Base-by-base conservation (phyloP, 2,888 invertebrate genomes). In the Melinaea marsaeus region DNA sequence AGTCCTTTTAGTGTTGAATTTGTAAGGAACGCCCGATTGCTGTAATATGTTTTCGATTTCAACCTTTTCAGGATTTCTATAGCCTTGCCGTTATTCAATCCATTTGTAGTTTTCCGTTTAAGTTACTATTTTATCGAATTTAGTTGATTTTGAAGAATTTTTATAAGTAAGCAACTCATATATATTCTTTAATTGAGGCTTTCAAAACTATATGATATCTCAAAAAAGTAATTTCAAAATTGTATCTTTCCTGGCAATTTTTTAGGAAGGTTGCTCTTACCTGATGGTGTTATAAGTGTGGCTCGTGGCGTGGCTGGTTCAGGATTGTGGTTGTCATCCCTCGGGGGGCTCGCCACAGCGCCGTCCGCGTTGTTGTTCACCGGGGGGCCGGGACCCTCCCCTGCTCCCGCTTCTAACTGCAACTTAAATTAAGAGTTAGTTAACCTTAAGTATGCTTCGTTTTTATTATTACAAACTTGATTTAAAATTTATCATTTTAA, bases 241-340 rank as follows among this genome's bases (percentile, higher is more conserved):
- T 22, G 22, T 22, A 22, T 22, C 1, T 22, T 22, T 22, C 22
- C 22, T 22, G 22, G 22, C 22, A 22, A 22, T 22, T 22, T 22
- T 22, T 22, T 22, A 22, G 22, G 1, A 22, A 0, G 7, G 13
- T 22, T 4, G 13, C 57, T 51, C 79, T 77, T 74, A 93, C 93
- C 93, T 75, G 91, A 87, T 37, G 93, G 91, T 4, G 92, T 91
- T 72, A 93, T 87, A 1, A 92, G 92, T 57, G 92, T 83, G 59
- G 90, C 79, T 9, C 85, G 74, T 3, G 77, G 76, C 0, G 87
- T 76, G 7, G 81, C 74, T 59, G 82, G 82, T 37, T 85, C 81
- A 0, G 88, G 81, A 70, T 88, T 90, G 78, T 92, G 91, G 79
- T 91, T 91, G 79, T 91, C 91, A 66, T 90, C 90, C 0, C 87